Conservation (phyloP, 2,888 invertebrate species). For the Antitype chi region DNA sequence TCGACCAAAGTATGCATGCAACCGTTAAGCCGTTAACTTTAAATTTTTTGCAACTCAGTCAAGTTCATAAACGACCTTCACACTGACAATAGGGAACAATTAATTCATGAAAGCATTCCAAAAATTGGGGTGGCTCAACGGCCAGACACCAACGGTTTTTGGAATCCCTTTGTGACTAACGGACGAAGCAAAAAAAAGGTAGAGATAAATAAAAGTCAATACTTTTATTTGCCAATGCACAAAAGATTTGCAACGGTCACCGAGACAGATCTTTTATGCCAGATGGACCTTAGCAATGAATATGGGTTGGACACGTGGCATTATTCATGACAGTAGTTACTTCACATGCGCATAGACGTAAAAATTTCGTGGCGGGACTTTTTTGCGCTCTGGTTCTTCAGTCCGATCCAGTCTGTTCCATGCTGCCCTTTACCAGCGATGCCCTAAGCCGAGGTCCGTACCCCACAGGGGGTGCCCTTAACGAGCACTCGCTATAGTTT, state of each 20-base stretch:
- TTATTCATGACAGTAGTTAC: background rate
- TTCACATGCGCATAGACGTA: too few species aligned
- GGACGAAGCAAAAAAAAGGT: background rate
- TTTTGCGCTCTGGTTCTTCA: too few species aligned
- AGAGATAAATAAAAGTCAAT: constrained; percentile 3
- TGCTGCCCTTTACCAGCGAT: too few species aligned
- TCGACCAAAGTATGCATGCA: background rate
- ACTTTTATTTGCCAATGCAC: too few species aligned
- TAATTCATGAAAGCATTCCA: background rate
- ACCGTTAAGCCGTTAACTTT: background rate
- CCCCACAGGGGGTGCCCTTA: too few species aligned
- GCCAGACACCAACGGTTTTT: constrained; percentile 14
- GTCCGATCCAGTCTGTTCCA: too few species aligned
- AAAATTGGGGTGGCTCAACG: background rate
- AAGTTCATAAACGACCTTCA: background rate
- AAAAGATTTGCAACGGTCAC: constrained; percentile 40
- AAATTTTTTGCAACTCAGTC: background rate
- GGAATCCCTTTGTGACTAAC: constrained; percentile 2
- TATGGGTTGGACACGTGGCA: constrained; percentile 16
- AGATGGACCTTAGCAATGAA: background rate
- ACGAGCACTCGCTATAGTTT: too few species aligned
- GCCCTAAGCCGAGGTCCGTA: too few species aligned
- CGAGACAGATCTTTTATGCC: constrained; percentile 19
- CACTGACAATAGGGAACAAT: background rate
- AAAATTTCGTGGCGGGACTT: too few species aligned